Base-by-base conservation (phyloP, 2,888 invertebrate species). In the Vandiemenella viatica region DNA sequence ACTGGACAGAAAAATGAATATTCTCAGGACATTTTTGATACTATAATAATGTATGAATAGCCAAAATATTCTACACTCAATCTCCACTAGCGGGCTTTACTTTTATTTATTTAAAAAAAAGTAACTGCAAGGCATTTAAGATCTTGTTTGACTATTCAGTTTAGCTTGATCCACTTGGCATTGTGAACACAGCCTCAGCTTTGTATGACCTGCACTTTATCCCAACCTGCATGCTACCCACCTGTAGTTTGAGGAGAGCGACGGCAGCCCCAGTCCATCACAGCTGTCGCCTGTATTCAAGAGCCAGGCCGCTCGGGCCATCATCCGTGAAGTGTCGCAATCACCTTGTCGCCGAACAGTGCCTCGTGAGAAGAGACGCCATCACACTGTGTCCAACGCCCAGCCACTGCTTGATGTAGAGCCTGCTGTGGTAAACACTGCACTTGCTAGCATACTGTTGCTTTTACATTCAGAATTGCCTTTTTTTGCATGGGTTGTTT, bases 291-390 rank as follows among this genome's bases (percentile, higher is more conserved):
- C 86, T 0, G 80, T 86, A 48, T 89, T 87, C 65, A 85, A 87
- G 62, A 87, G 87, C 61, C 87, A 87, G 64, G 86, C 88, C 1
- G 88, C 89, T 1, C 77, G 81, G 53, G 84, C 87, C 67, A 89
- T 89, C 46, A 84, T 88, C 55, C 84, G 82, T 54, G 87, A 88
- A 67, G 80, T 88, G 77, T 73, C 76, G 19, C 23, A 48, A 46
- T 48, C 37, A 5, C 49, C 53, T 51, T 60, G 55, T 55, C n/a
- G 65, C 63, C 57, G 68, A 79, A 54, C 74, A 49, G 77, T 87
- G 32, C 88, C 88, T 1, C 80, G 80, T 57, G 86, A 88, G 62
- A 89, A 87, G 65, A 71, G 89, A 48, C 71, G 89, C 49, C 89
- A 91, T 64, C 82, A 89, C 60, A 92, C 91, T 0, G 88, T 91